phyloP scores from a whole-genome alignment of 1,140 invertebrate genomes.

The Tetragonula clypearis region DNA sequence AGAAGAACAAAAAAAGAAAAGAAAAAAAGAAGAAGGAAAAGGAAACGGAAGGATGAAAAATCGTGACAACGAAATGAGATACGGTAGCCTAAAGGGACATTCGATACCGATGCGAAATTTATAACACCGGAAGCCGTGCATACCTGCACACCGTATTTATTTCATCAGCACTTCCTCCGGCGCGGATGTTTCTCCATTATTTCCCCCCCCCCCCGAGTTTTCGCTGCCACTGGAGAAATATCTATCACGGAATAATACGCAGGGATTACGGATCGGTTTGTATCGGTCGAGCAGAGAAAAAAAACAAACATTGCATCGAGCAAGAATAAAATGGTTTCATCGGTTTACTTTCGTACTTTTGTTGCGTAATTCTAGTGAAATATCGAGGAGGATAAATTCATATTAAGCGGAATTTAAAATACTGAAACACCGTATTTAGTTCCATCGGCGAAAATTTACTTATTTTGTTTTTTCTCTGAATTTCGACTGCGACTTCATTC shows the following conservation, averaged over 20 bases:
- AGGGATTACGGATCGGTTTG: slow-evolving; percentile 49
- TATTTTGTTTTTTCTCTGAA: not conserved
- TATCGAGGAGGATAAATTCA: not conserved
- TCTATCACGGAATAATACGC: not conserved
- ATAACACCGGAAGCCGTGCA: not conserved
- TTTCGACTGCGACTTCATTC: not conserved
- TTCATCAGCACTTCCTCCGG: slow-evolving; percentile 17
- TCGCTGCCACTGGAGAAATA: not conserved
- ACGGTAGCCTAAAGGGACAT: slow-evolving; percentile 18
- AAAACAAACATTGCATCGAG: not conserved
- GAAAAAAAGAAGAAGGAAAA: too few species aligned
- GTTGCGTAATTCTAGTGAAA: not conserved
- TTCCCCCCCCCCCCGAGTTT: slow-evolving; percentile 15
- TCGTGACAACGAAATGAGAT: slow-evolving; percentile 5
- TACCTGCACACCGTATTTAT: slow-evolving; percentile 42
- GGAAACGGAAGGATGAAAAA: not conserved
- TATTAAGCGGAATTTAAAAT: not conserved
- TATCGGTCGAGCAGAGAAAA: not conserved
- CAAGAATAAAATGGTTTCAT: not conserved
- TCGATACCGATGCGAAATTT: slow-evolving; percentile 29
- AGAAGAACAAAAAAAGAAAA: too few species aligned
- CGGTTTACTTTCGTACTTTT: not conserved
- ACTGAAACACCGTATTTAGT: not conserved
- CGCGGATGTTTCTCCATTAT: slow-evolving; percentile 45
- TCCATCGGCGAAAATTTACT: not conserved